Evolutionary conservation across 2,888 invertebrate genomes (phyloP), one percentile per base, ranked within the genome.

Genomic region (Drosophila anomalata): DNA sequence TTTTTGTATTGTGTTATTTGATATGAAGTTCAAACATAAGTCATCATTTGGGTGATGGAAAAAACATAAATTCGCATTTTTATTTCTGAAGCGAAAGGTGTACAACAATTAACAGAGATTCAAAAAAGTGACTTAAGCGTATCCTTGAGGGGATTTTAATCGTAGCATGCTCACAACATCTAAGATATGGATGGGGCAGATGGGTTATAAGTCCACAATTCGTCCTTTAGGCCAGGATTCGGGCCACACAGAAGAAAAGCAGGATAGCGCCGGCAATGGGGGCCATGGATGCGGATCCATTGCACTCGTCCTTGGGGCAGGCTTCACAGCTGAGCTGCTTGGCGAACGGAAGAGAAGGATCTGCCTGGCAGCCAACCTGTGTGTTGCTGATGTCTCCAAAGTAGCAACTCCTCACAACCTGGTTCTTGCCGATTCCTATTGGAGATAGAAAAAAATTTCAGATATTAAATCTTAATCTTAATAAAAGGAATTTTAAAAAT

Each of bases 311-410:
- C 46, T 77, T 75, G 31, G 73, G 59, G 70, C 91, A 91, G 5
- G 91, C 90, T 29, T 90, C 86, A 51, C 91, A 91, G 39, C 81
- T 71, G 46, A 90, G 55, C 60, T 89, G 88, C 69, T 87, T 91
- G 67, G 82, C 69, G 29, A 79, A 79, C n/a, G 89, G 84, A 61
- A 88, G 55, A 0, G 81, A 42, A 12, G 90, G 89, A 77, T 91
- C 91, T 0, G 69, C 12, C 26, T 79, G 76, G 63, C 91, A 91
- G 11, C 91, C 91, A 1, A 47, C 33, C 3, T 84, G 67, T 0
- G 86, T 89, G 33, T 89, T 77, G 39, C 60, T 69, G 0, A 90
- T n/a, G 47, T 90, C 89, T 33, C 91, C 91, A 8, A 88, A 91
- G 71, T 79, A 91, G 62, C 91, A 91, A 59, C 73, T 76, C 54